A percentile compares a stretch with the other conserved stretches of the same genome.
phyloP scores from a whole-genome alignment of 2,113 vertebrate genomes.

The Amia ocellicauda region DNA sequence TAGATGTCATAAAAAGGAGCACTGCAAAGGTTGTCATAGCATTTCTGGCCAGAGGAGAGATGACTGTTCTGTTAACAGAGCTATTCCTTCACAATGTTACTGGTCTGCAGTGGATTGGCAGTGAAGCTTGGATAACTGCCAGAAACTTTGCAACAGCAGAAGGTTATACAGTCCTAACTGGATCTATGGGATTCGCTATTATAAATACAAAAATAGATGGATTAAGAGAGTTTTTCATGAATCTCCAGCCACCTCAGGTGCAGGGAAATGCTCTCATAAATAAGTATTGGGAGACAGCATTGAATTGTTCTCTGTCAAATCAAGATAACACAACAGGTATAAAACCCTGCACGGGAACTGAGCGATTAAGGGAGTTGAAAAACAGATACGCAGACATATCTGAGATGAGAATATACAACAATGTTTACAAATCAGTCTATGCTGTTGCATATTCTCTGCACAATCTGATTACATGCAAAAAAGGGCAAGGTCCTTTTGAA shows the following conservation, averaged over 20 bases:
- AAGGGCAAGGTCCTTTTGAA: slow-evolving; percentile 8
- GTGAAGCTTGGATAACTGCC: neutral
- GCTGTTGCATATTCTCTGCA: neutral
- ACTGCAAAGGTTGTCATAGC: slow-evolving; percentile 3
- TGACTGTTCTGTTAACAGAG: neutral
- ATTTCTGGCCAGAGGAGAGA: neutral
- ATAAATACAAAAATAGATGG: neutral
- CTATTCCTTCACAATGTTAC: slow-evolving; percentile 1
- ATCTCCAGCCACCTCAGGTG: neutral
- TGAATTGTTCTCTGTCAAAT: neutral
- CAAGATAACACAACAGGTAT: too few species aligned
- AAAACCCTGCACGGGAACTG: neutral
- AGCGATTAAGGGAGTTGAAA: neutral
- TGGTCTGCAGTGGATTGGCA: slow-evolving; percentile 9
- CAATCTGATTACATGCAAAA: neutral
- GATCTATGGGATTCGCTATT: slow-evolving; percentile 9
- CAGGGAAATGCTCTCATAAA: neutral
- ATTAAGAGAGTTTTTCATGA: slow-evolving; percentile 3
- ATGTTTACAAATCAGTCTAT: neutral
- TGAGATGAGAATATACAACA: neutral
- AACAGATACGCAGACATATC: neutral
- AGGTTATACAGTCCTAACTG: neutral
- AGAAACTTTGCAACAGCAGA: neutral
- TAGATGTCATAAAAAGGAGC: neutral
- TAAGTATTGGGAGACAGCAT: slow-evolving; percentile 6